Evolutionary conservation across 2,797 vertebrate genomes (phyloP).

Genomic region (Urophycis tenuis): DNA sequence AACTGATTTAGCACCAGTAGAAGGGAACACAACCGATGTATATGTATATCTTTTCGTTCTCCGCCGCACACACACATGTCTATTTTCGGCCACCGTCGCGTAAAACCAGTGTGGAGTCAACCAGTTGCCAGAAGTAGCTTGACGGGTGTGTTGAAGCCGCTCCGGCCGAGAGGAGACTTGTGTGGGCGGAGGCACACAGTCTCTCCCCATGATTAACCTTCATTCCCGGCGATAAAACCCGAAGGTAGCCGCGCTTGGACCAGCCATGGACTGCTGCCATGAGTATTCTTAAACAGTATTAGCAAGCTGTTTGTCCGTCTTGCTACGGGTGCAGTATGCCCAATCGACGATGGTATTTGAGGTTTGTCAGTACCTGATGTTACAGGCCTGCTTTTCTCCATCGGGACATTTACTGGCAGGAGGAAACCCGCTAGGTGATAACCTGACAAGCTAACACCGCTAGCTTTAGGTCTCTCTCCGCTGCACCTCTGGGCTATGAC

Average conservation of each 20-base stretch:
- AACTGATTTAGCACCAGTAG: constrained; percentile 25
- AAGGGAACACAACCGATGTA: constrained; percentile 17
- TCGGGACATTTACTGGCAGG: constrained; percentile 63
- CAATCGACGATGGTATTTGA: constrained; percentile 34
- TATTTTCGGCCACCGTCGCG: neutral
- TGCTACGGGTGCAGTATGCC: constrained; percentile 40
- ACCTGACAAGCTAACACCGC: constrained; percentile 47
- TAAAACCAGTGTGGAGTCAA: neutral
- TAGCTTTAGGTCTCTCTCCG: constrained; percentile 39
- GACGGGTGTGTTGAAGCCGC: neutral
- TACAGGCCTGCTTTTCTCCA: constrained; percentile 50
- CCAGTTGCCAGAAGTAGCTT: constrained; percentile 24
- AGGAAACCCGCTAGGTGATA: constrained; percentile 26
- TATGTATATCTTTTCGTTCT: constrained; percentile 2
- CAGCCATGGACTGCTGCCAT: constrained; percentile 3
- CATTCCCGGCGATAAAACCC: constrained; percentile 26
- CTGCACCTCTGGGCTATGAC: constrained; percentile 36
- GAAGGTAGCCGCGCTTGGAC: neutral
- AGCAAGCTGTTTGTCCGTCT: constrained; percentile 7
- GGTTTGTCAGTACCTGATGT: constrained; percentile 47
- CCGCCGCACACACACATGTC: neutral
- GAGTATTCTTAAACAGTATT: constrained; percentile 23
- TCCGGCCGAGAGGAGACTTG: constrained; percentile 31
- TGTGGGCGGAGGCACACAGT: constrained; percentile 39
- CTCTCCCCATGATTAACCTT: constrained; percentile 40